Base-by-base conservation (phyloP, 2,888 invertebrate genomes). In the Caradrina clavipalpis region DNA sequence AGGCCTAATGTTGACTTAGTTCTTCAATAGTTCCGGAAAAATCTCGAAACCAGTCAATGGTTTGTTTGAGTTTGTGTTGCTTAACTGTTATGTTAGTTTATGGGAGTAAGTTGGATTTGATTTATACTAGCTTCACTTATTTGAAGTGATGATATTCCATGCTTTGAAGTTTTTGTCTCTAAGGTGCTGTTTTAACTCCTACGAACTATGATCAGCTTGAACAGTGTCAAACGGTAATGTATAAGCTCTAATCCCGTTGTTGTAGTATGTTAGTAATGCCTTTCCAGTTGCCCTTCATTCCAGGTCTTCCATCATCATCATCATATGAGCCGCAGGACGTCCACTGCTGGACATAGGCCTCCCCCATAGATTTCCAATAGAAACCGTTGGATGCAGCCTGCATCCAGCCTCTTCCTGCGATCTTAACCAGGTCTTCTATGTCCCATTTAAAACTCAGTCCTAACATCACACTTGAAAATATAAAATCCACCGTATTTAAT, bases 11-110 rank as follows among this genome's bases (percentile, higher is more conserved):
- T 77, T 63, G 72, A 60, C 66, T 67, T 62, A 59, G 51, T 66
- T 71, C 55, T 72, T 76, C 10, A 76, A 71, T 59, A 54, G n/a
- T 53, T 66, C 42, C 31, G 45, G 35, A 55, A 70, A 69, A 49
- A 57, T 47, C 13, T 71, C 39, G 49, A 57, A 54, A 21, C 49
- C 45, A 11, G 21, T 70, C 57, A 51, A 59, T 51, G 15, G 31
- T 47, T 11, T 56, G n/a, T 35, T 58, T 66, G 51, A 66, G 1
- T 54, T 59, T 64, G 45, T 26, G 15, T 39, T 45, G 21, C 42
- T 45, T n/a, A n/a, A n/a, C n/a, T 49, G 39, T 60, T 54, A 11
- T 47, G 26, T 77, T 73, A 2, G 39, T 31, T 51, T 53, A 76
- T 73, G 78, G 15, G 59, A 66, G 50, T 62, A 10, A 55, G 11